These are phyloP conservation scores for Ctenosaura bakeri DNA, from an alignment of 2,797 vertebrate species.

Conservation along the genomic window DNA sequence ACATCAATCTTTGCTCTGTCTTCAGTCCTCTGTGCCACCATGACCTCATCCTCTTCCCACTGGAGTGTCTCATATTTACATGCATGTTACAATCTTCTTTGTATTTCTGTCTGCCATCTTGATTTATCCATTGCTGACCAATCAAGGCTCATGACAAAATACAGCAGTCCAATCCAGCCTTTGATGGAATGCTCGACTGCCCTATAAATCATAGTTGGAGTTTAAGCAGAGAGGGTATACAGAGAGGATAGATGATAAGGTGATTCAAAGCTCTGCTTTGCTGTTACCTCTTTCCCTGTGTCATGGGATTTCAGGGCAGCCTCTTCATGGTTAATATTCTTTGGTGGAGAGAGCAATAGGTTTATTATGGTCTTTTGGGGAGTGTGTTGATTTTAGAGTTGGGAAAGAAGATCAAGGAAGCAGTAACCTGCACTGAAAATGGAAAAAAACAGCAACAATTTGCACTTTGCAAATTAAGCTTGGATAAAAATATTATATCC, in stretches of 20 bases:
- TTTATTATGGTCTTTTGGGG: background rate
- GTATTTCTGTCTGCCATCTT: slow-evolving; percentile 67
- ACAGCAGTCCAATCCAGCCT: slow-evolving; percentile 49
- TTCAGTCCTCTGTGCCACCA: slow-evolving; percentile 1
- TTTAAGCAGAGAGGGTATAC: slow-evolving; percentile 14
- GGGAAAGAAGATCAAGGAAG: background rate
- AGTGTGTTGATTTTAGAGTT: background rate
- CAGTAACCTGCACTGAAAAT: background rate
- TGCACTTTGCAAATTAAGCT: background rate
- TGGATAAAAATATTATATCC: background rate
- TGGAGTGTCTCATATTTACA: slow-evolving; percentile 58
- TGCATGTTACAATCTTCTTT: slow-evolving; percentile 66
- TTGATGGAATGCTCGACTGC: slow-evolving; percentile 62
- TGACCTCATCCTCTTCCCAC: slow-evolving; percentile 11
- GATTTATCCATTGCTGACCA: slow-evolving; percentile 73
- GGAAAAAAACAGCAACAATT: background rate
- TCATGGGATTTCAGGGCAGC: slow-evolving; percentile 3
- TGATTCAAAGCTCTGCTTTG: slow-evolving; percentile 30
- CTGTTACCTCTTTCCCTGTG: background rate
- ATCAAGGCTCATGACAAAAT: slow-evolving; percentile 61
- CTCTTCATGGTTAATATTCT: background rate
- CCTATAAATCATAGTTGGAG: slow-evolving; percentile 55
- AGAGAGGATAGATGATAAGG: slow-evolving; percentile 1
- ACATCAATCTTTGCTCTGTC: slow-evolving; percentile 45
- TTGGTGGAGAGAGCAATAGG: background rate